Conservation (phyloP, 2,797 vertebrate species). For the Trachurus trachurus region DNA sequence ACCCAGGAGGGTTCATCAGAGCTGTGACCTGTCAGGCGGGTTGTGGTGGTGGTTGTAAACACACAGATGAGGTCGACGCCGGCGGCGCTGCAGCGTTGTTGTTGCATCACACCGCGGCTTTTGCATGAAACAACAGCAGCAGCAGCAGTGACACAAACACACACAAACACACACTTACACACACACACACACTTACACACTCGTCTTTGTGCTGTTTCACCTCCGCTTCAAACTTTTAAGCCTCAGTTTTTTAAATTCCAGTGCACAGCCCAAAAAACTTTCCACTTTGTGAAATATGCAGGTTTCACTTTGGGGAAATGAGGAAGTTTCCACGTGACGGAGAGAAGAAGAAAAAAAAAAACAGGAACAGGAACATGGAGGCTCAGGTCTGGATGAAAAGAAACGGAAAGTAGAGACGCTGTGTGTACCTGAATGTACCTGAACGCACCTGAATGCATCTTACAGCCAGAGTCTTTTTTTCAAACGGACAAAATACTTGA, state of each 20-base stretch:
- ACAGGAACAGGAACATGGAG: too few species aligned
- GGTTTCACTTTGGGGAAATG: not conserved
- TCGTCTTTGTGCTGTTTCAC: not conserved
- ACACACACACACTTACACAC: too few species aligned
- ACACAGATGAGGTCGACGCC: not conserved
- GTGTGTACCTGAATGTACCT: too few species aligned
- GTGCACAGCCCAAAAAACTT: not conserved
- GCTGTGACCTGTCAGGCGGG: not conserved
- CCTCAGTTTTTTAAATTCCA: not conserved
- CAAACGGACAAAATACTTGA: too few species aligned
- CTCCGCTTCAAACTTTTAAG: not conserved
- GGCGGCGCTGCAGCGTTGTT: not conserved
- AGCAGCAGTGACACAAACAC: not conserved
- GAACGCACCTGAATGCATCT: too few species aligned
- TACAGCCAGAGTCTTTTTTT: too few species aligned
- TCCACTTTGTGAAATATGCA: not conserved
- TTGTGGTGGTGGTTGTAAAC: not conserved
- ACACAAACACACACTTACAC: too few species aligned
- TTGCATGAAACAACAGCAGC: slow-evolving; percentile 23
- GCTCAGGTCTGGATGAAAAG: too few species aligned
- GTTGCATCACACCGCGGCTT: slow-evolving; percentile 6
- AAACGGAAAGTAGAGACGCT: too few species aligned
- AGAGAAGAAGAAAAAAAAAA: too few species aligned
- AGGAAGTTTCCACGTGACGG: too few species aligned
- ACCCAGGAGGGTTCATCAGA: not conserved